Evolutionary conservation across 1,140 invertebrate genomes (phyloP), one percentile per base, ranked within the genome.

Genomic region (Amyelois transitella): DNA sequence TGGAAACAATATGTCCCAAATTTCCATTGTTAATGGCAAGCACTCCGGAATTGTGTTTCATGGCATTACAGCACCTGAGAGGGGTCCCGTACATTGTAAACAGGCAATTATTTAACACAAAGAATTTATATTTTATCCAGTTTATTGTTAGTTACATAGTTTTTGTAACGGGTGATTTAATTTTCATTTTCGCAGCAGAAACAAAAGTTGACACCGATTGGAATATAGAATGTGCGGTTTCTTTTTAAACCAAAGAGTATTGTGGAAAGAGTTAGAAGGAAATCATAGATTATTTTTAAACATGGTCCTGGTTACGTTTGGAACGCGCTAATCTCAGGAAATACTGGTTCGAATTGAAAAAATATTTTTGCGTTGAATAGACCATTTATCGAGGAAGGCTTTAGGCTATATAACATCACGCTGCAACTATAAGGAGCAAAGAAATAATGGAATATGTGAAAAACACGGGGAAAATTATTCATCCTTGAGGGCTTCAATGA

Each of bases 71-170:
- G 43, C 55, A 65, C 18, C 67, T 53, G 17, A 68, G 51, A 10
- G 63, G 55, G 20, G 47, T 38, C 43, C 28, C 64, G 25, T 38
- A 62, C 19, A 77, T 55, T 67, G 72, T 75, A 32, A 43, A 22
- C 38, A 19, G 50, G 48, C 14, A 48, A 24, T 47, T 49, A 25
- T 20, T 48, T 52, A 48, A 53, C 38, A 43, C 17, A 43, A 22
- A 43, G 43, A 53, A 43, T 53, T 53, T 53, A 12, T 21, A 43
- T 18, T 43, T 55, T 50, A 18, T 43, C 7, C 43, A 12, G 19
- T 17, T 49, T 54, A 32, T 32, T 49, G 17, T 49, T 20, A n/a
- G n/a, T 55, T 55, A 55, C 53, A 55, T 55, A 49, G 19, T 55
- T 55, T 48, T 55, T 24, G 43, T 6, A 2, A 17, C 2, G 12